Evolutionary conservation across 2,888 invertebrate genomes (phyloP).

Genomic region (Microctonus brassicae): DNA sequence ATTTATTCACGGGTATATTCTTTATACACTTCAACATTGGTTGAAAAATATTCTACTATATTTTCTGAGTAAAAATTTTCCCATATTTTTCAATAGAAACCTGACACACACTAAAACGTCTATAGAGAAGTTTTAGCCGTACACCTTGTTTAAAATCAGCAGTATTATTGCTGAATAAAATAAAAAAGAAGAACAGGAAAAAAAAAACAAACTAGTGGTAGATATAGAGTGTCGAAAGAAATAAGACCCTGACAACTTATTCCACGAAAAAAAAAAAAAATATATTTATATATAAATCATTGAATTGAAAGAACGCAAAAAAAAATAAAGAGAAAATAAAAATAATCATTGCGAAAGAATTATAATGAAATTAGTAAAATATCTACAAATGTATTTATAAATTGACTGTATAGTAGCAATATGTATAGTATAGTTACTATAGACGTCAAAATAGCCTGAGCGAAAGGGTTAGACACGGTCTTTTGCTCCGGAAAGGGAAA

Average conservation of each 20-base stretch:
- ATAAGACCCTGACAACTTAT: constrained; percentile 7
- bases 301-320: not conserved
- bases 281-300: not conserved
- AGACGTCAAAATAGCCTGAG: constrained; percentile 33
- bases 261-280: not conserved
- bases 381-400: not conserved
- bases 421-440: not conserved
- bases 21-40: not conserved
- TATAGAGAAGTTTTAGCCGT: constrained; percentile 45
- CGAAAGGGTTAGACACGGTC: constrained; percentile 59
- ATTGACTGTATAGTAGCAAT: not conserved
- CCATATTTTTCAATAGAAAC: constrained; percentile 65
- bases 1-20: not conserved
- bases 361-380: not conserved
- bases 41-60: too few species aligned
- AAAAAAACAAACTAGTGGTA: constrained; percentile 3
- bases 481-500: constrained; percentile 65
- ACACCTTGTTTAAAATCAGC: constrained; percentile 52
- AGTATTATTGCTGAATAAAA: constrained; percentile 15
- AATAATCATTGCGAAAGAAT: not conserved
- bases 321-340: not conserved
- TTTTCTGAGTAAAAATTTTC: constrained; percentile 51
- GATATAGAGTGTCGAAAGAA: constrained; percentile 15
- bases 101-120: constrained; percentile 50
- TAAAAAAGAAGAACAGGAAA: not conserved